Evolutionary conservation across 2,797 vertebrate species (phyloP), one percentile per base, ranked within the genome.

Genomic region (Odontamblyopus rebecca): DNA sequence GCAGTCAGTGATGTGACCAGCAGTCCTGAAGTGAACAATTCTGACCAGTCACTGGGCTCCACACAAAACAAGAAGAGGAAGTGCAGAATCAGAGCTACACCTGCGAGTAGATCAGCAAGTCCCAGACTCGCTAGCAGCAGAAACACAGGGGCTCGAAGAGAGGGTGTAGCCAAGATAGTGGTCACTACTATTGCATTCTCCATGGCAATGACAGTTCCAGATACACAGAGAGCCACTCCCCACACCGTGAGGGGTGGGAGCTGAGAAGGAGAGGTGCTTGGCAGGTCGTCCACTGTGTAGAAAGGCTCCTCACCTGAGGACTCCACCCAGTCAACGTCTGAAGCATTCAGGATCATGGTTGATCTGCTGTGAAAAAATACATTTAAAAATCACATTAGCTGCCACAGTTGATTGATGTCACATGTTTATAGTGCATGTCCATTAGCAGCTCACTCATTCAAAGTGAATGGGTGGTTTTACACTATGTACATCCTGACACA

Each of bases 111-210:
- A 79, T 98, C 97, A 0, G 97, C 97, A 0, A 94, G 81, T 29
- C 96, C 97, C 48, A 99, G 87, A 81, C 95, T 98, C 5, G 95
- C 95, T 0, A 98, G 95, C 76, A 99, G 92, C 79, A 98, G 91
- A 90, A 98, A 98, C 85, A 94, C 95, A 0, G 97, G 97, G 0
- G 96, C 95, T 0, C 94, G 94, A 54, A 99, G 93, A 2, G 96
- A 91, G 0, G 95, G 95, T 0, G 92, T 96, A 85, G 96, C 94
- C 85, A 95, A 82, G 72, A 99, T 96, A 57, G 96, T 93, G 68
- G 95, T 95, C 70, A 98, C 94, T 35, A 99, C 95, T 0, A 98
- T 70, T 0, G 96, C 96, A 0, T 98, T 99, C 87, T 98, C 97
- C 0, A 95, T 94, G 81, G 94, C 95, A 70, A 98, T 98, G 61